Base-by-base conservation (phyloP, 2,113 vertebrate species). In the Mormoops blainvillei region DNA sequence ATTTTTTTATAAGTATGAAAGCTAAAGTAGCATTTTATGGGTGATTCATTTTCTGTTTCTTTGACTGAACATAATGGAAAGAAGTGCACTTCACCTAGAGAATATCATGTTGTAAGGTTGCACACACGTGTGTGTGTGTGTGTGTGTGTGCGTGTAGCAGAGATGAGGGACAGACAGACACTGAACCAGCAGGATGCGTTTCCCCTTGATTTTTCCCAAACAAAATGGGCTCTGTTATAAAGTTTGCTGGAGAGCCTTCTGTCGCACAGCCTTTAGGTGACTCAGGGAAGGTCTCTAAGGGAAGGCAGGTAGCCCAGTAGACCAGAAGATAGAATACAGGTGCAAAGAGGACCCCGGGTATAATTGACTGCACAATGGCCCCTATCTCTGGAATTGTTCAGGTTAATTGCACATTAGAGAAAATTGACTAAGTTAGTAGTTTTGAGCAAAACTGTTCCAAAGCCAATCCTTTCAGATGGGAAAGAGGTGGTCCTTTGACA, bases 401-500 rank as follows among this genome's bases (percentile, higher is more conserved):
- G 94, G 91, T 83, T 97, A 97, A 97, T 45, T 97, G 48, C 70
- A 94, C 77, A 70, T 94, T 97, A 95, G 90, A 97, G 97, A 97
- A 96, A 82, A 94, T 41, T 73, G 85, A 91, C 97, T 77, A 96
- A 92, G 38, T 94, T 94, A 71, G 43, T 70, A 82, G 19, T 96
- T 96, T 80, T 65, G 52, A 76, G 61, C 82, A 97, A 94, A 97
- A 90, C 12, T 76, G 33, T 96, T 93, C 76, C 95, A 93, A 97
- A 97, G 96, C 4, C 13, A 88, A 24, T 63, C 93, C 74, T 87
- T 97, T 97, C 82, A 52, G 28, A 77, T 87, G 86, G 94, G 73
- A 95, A 92, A 89, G 89, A 97, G 54, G 91, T 96, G 19, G 48
- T 90, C 91, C 91, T 98, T 94, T 97, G 98, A 98, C 97, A 92